Conservation (phyloP, 2,888 invertebrate genomes). For the Drosophila pegasa region DNA sequence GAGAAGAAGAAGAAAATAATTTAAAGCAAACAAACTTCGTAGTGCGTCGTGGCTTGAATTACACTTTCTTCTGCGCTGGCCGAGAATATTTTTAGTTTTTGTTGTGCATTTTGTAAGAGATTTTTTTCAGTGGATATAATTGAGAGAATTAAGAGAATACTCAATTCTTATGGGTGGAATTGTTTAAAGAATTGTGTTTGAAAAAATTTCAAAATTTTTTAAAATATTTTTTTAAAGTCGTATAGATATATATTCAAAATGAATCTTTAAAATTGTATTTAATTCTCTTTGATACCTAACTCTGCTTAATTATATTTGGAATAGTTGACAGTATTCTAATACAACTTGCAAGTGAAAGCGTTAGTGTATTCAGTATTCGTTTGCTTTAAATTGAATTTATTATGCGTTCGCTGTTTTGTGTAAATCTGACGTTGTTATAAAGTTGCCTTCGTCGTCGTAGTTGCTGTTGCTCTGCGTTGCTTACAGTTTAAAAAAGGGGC, state of each 20-base stretch:
- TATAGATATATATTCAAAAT: too few relatives aligned
- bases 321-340: too few relatives aligned
- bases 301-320: too few relatives aligned
- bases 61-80: not conserved
- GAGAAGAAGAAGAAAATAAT: not conserved
- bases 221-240: too few relatives aligned
- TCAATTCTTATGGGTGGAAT: too few relatives aligned
- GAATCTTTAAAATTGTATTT: too few relatives aligned
- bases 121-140: too few relatives aligned
- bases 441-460: constrained; percentile 30
- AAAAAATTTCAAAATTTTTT: too few relatives aligned
- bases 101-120: not conserved
- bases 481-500: constrained; percentile 33
- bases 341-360: not conserved
- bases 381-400: not conserved
- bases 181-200: too few relatives aligned
- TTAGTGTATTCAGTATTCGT: constrained; percentile 3
- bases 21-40: constrained; percentile 14
- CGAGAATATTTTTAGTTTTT: not conserved
- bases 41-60: constrained; percentile 6
- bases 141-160: too few relatives aligned
- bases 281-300: too few relatives aligned
- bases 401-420: constrained; percentile 10
- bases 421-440: constrained; percentile 54
- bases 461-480: constrained; percentile 19